These are phyloP conservation scores for Alexandromys fortis DNA, from an alignment of 2,113 vertebrate species.

Conservation along the genomic window DNA sequence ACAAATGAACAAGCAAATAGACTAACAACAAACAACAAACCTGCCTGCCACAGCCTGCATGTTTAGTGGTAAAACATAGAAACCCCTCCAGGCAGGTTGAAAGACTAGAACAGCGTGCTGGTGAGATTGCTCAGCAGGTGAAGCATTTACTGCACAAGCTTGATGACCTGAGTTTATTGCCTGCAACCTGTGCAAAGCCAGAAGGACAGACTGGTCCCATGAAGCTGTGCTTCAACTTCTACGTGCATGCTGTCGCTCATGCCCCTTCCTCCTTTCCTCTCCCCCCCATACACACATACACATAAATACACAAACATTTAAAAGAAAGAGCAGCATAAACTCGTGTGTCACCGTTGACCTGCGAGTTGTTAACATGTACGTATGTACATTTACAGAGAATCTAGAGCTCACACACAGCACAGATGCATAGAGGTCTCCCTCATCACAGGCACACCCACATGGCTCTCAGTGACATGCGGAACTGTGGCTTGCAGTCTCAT, in stretches of 20 bases:
- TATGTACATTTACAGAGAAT: background rate
- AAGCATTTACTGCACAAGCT: background rate
- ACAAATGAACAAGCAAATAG: background rate
- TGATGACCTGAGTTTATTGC: background rate
- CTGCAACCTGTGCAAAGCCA: background rate
- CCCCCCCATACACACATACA: background rate
- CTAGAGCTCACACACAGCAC: background rate
- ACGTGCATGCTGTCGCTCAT: background rate
- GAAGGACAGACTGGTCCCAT: background rate
- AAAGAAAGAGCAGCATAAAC: background rate
- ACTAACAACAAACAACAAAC: background rate
- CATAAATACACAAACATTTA: background rate
- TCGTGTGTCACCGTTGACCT: background rate
- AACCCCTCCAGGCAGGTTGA: background rate
- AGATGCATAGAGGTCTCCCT: background rate
- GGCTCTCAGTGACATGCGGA: background rate
- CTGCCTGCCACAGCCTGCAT: background rate
- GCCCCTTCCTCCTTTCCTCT: background rate
- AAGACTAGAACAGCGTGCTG: background rate
- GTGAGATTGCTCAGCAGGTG: background rate
- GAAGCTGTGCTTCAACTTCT: background rate
- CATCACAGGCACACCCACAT: background rate
- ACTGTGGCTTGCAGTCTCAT: too few relatives aligned
- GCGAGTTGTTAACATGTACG: too few relatives aligned
- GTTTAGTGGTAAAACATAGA: background rate